Evolutionary conservation across 2,888 invertebrate species (phyloP), one percentile per base, ranked within the genome.

Genomic region (Asteroscopus sphinx): DNA sequence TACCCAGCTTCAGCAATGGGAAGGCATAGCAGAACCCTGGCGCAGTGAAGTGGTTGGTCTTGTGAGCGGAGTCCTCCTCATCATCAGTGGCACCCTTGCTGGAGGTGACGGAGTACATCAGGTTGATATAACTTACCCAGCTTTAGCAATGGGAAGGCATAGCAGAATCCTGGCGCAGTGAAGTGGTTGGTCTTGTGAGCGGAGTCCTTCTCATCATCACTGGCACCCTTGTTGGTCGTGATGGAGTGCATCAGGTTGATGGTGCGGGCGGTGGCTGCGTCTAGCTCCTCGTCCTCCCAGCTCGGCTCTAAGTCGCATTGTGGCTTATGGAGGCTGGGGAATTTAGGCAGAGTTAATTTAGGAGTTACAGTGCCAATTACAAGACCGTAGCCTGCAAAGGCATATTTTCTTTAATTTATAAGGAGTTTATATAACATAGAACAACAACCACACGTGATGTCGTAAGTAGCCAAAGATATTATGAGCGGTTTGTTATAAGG

Each of bases 21-120:
- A 98, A 98, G 9, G 96, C 95, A 82, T 97, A 99, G 76, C 97
- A 96, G 91, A 98, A 98, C 0, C 97, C 96, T 1, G 98, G 96
- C 0, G 97, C 96, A 0, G 95, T 95, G 73, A 97, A 95, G 75
- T 92, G 87, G 71, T 64, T 72, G n/a, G 39, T 15, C 26, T 62
- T 85, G 39, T 73, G 80, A 16, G 68, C 52, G 0, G 33, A 0
- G 0, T 57, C 64, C 5, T 37, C 51, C 0, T 39, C 60, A 2
- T 68, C 62, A 6, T 73, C 67, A 1, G 64, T 55, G 0, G 48
- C 55, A 0, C 44, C 3, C 54, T 54, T 68, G 57, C 59, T 72
- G 15, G 69, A 92, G 0, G 96, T 96, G 56, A 85, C 89, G 25
- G 87, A 88, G 87, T 95, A 95, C 47, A 96, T 87, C 64, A 94